Percentiles rank a stretch among this genome's conserved stretches.
Evolutionary conservation across 2,797 vertebrate species (phyloP).

Genomic region (Spatula versicolor): DNA sequence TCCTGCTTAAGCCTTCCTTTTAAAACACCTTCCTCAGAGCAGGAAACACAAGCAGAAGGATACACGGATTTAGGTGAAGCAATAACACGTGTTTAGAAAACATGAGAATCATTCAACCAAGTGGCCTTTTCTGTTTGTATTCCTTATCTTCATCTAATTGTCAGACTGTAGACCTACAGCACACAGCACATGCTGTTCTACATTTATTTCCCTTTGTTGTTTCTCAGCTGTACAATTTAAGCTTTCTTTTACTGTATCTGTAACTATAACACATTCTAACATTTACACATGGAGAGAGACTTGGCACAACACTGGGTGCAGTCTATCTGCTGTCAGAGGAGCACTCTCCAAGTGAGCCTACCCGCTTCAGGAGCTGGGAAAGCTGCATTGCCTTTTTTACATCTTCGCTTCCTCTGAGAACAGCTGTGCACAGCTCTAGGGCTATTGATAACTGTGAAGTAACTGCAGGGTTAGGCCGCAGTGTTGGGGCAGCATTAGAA

Average conservation of each 20-base stretch:
- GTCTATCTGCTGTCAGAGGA: conserved; percentile 3
- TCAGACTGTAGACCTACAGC: conserved; percentile 37
- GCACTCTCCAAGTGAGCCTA: not conserved
- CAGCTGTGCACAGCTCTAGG: conserved; percentile 26
- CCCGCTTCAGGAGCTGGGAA: not conserved
- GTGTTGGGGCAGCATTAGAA: not conserved
- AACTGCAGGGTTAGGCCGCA: not conserved
- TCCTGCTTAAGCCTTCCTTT: not conserved
- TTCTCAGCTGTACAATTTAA: conserved; percentile 47
- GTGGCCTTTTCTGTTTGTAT: not conserved
- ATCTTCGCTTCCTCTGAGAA: not conserved
- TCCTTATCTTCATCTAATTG: conserved; percentile 45
- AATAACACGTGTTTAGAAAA: conserved; percentile 17
- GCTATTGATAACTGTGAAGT: conserved; percentile 12
- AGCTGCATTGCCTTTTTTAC: conserved; percentile 36
- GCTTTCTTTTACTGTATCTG: conserved; percentile 35
- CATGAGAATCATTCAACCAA: not conserved
- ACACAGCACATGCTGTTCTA: conserved; percentile 26
- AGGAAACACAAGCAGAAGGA: not conserved
- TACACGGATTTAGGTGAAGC: not conserved
- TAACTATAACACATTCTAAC: conserved; percentile 40
- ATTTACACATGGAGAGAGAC: conserved; percentile 53
- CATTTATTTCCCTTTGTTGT: conserved; percentile 43
- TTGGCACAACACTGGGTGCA: not conserved
- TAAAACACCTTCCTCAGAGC: not conserved